Evolutionary conservation across 2,888 invertebrate species (phyloP), one percentile per base, ranked within the genome.

Genomic region (Drymonia ruficornis): DNA sequence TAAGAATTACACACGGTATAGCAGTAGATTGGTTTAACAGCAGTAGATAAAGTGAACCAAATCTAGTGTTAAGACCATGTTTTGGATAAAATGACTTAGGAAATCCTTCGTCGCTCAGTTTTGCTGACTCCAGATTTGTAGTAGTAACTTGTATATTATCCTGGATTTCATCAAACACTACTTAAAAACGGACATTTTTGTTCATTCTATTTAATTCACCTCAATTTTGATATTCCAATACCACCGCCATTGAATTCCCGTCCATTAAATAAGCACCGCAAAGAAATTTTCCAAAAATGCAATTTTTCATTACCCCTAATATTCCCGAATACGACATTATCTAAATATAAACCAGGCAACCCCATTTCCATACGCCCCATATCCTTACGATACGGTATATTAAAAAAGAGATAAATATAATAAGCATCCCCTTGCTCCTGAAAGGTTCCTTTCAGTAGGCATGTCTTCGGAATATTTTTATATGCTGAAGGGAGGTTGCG

Each of bases 351-450:
- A 42, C 36, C 12, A 34, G 31, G 36, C 52, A 52, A 31, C 50
- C 49, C 60, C 55, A 55, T 66, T 63, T 51, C 50, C 54, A 58
- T 58, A 34, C 7, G 16, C 5, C 54, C 51, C 49, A 61, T 59
- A 65, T 63, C 52, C 58, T 52, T 51, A 56, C 56, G 50, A 55
- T 49, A 52, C 29, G 46, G 60, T 62, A 66, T 71, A 71, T 63
- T 71, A 60, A 71, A 71, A 64, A 42, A 63, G 54, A 56, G 53
- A 56, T 58, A 63, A 58, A 67, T 56, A 71, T 71, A 70, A 70
- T 71, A 71, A 66, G 72, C 49, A 36, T 42, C 36, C 47, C 45
- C 45, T n/a, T 43, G 43, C 7, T 15, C 15, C 16, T 8, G 49
- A 52, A 53, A 58, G 52, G 48, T 16, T 56, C 59, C 47, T 60